Evolutionary conservation across 2,888 invertebrate genomes (phyloP), one percentile per base, ranked within the genome.

Genomic region (Sinotaia quadrata): DNA sequence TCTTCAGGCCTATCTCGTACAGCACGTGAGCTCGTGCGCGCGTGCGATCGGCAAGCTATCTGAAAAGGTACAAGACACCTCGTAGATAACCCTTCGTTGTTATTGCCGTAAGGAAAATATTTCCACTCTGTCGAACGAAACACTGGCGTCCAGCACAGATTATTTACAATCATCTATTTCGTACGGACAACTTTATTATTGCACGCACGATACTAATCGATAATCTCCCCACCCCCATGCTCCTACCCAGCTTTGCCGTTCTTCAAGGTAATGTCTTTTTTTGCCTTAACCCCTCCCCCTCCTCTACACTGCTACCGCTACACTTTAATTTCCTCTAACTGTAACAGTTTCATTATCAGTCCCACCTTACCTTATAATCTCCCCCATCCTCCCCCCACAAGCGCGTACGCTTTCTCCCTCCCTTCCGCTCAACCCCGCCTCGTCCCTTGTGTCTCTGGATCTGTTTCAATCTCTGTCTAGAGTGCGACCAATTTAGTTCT

Each of bases 31-130:
- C 65, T 21, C 44, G 37, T 24, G 56, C 15, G 36, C n/a, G 29
- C 29, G 18, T 34, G 54, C 62, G 51, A 8, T 24, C 12, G 5
- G 24, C 59, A 27, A 60, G 21, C 21, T 21, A 18, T n/a, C 47
- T 21, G 47, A 47, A n/a, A 4, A 8, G 1, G 12, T 1, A 24
- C 47, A 29, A 54, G 62, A 34, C 36, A 31, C 24, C 12, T 29
- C 44, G 24, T 10, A 1, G 37, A 41, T 44, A 27, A 24, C 56
- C 27, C 37, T 15, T 15, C n/a, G 65, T 44, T 65, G 65, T 65
- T 65, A 65, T 65, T 54, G 65, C 65, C 52, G 33, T 37, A 24
- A 56, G 34, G 52, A 56, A 54, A 65, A 65, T 65, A 65, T 65
- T 65, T 65, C 65, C 65, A 65, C 54, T 41, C 54, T 44, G 54